Conservation (phyloP, 2,797 vertebrate genomes). For the Melanotaenia boesemani region DNA sequence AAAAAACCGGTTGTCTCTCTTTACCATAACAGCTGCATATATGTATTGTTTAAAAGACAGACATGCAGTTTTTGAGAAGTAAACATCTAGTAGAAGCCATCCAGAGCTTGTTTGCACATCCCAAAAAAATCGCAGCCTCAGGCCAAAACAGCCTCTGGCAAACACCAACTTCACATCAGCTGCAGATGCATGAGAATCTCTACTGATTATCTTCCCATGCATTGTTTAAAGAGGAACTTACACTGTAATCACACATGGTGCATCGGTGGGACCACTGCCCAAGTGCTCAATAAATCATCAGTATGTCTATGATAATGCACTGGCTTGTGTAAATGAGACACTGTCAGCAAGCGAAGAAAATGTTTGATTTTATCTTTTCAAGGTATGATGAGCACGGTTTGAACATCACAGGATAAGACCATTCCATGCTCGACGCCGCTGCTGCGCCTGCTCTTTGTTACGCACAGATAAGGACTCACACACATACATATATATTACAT, state of each 20-base stretch:
- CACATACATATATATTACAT: conserved; percentile 1
- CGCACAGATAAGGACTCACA: conserved; percentile 25
- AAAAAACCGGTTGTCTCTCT: too few species aligned
- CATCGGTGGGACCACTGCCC: neutral
- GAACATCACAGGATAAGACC: conserved; percentile 40
- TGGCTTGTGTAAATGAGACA: conserved; percentile 42
- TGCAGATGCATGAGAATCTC: conserved; percentile 60
- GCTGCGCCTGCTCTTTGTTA: conserved; percentile 25
- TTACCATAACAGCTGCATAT: neutral
- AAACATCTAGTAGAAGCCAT: conserved; percentile 7
- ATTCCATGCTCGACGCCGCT: conserved; percentile 32
- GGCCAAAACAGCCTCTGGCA: conserved; percentile 68
- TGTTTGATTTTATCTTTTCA: conserved; percentile 57
- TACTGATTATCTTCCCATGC: conserved; percentile 58
- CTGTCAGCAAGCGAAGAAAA: conserved; percentile 49
- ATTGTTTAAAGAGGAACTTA: conserved; percentile 16
- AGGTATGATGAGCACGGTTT: conserved; percentile 50
- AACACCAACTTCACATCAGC: conserved; percentile 11
- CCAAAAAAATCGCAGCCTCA: conserved; percentile 48
- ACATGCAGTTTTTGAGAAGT: conserved; percentile 4
- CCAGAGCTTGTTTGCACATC: conserved; percentile 17
- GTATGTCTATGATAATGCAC: conserved; percentile 35
- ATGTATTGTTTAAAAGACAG: neutral
- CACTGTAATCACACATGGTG: conserved; percentile 2
- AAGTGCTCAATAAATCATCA: conserved; percentile 46